Base-by-base conservation (phyloP, 2,888 invertebrate species). In the Tortricodes alternella region DNA sequence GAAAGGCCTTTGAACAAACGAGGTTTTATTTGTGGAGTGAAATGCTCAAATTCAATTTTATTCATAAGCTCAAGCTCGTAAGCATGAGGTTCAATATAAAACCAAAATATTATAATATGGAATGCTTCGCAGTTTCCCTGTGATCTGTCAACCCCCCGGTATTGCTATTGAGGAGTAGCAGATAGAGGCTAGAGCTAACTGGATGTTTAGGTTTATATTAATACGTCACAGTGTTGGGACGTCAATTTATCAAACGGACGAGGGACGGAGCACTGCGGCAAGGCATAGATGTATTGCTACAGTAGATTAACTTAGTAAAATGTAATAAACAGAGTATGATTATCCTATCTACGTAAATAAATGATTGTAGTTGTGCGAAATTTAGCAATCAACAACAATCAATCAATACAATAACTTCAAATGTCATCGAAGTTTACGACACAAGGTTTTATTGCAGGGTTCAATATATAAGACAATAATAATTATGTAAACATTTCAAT, bases 121-220 rank as follows among this genome's bases (percentile, higher is more conserved):
- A n/a, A n/a, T n/a, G n/a, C n/a, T n/a, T n/a, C n/a, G 29, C n/a
- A 15, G 34, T 13, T 34, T 15, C 7, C 38, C 11, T 13, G 13
- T 5, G 18, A 18, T 24, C 24, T 19, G 27, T 24, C 24, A 15
- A 27, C 16, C 35, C 11, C 24, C 5, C n/a, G 11, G 21, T 38
- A 19, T 48, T 15, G 27, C 19, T 55, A 49, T 49, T 43, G 48
- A 44, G 41, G 35, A 55, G 44, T 52, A 44, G 27, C 55, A 55
- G 34, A 39, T 48, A 46, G 46, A 46, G 19, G 48, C 48, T 46
- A 37, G 13, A 27, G 39, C 53, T 50, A 43, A 50, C 56, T 29
- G 56, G 50, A 44, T 56, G 56, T 56, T 56, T 56, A 38, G 56
- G 43, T 56, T 56, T 44, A 56, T 56, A 56, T 56, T 56, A 56